Evolutionary conservation across 2,797 vertebrate genomes (phyloP).

Genomic region (Tokudaia tokunoshimensis): DNA sequence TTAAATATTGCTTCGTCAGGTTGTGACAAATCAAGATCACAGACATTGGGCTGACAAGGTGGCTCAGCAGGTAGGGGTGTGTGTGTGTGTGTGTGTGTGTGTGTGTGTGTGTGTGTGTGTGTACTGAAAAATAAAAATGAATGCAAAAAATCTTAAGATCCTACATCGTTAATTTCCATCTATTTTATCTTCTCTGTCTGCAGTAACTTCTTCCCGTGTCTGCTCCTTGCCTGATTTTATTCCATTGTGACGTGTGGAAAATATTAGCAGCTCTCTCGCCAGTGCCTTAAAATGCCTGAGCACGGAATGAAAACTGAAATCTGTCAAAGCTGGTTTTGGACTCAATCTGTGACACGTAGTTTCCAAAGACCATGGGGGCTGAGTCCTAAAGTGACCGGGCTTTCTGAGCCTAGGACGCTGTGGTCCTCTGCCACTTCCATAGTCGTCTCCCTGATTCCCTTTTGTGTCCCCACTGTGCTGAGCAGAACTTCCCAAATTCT

Average conservation of each 20-base stretch:
- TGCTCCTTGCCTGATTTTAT: slow-evolving; percentile 27
- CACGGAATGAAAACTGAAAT: slow-evolving; percentile 52
- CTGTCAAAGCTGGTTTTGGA: slow-evolving; percentile 14
- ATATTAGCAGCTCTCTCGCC: slow-evolving; percentile 28
- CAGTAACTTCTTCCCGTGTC: slow-evolving; percentile 12
- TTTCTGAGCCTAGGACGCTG: neutral
- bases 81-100: no score
- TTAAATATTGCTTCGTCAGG: neutral
- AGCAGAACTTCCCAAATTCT: neutral
- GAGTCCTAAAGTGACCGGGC: neutral
- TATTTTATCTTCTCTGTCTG: slow-evolving; percentile 20
- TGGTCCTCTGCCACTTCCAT: neutral
- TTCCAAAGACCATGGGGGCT: slow-evolving; percentile 34
- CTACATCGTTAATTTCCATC: neutral
- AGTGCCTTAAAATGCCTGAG: slow-evolving; percentile 53
- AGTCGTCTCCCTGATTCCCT: neutral
- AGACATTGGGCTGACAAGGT: neutral
- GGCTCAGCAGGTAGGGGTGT: neutral
- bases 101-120: neutral
- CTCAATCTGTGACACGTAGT: neutral
- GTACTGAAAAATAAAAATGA: neutral
- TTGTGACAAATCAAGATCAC: slow-evolving; percentile 16
- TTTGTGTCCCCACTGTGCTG: neutral
- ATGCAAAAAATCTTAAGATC: neutral
- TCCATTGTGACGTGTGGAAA: slow-evolving; percentile 61